phyloP scores from a whole-genome alignment of 1,140 invertebrate species.

The Ephestia elutella region DNA sequence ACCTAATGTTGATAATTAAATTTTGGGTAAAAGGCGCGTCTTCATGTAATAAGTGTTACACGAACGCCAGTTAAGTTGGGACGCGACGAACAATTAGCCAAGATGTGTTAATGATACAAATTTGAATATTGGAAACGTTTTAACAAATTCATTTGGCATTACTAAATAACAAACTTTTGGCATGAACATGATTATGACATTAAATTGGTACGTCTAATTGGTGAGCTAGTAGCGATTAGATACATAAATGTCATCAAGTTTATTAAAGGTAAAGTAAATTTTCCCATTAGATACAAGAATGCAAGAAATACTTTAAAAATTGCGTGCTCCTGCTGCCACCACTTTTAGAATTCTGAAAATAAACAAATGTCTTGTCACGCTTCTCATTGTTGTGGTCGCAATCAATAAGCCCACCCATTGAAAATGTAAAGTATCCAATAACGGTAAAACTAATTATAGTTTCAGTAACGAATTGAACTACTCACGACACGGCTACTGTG shows the following conservation, averaged over 20 bases:
- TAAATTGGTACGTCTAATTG: slow-evolving; percentile 10
- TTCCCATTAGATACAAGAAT: too few relatives aligned
- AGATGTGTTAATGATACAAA: slow-evolving; percentile 62
- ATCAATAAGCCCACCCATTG: slow-evolving; percentile 46
- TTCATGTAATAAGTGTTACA: slow-evolving; percentile 64
- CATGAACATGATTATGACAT: slow-evolving; percentile 9
- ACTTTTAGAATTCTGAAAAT: slow-evolving; percentile 35
- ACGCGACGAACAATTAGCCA: slow-evolving; percentile 56
- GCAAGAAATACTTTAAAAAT: too few relatives aligned
- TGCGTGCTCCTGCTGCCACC: too few relatives aligned
- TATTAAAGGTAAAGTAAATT: too few relatives aligned
- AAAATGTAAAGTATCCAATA: slow-evolving; percentile 57
- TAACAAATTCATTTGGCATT: slow-evolving; percentile 27
- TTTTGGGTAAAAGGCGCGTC: slow-evolving; percentile 59
- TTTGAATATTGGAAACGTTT: slow-evolving; percentile 45
- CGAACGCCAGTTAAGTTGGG: slow-evolving; percentile 49
- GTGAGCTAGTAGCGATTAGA: slow-evolving; percentile 8
- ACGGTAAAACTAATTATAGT: slow-evolving; percentile 69
- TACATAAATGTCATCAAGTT: not conserved
- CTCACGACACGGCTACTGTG: slow-evolving; percentile 49
- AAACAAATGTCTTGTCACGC: slow-evolving; percentile 51
- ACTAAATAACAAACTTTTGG: slow-evolving; percentile 13
- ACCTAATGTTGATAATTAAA: slow-evolving; percentile 68
- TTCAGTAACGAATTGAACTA: slow-evolving; percentile 55
- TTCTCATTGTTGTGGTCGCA: slow-evolving; percentile 28